Base-by-base conservation (phyloP, 1,140 invertebrate species). In the Hestina assimilis region DNA sequence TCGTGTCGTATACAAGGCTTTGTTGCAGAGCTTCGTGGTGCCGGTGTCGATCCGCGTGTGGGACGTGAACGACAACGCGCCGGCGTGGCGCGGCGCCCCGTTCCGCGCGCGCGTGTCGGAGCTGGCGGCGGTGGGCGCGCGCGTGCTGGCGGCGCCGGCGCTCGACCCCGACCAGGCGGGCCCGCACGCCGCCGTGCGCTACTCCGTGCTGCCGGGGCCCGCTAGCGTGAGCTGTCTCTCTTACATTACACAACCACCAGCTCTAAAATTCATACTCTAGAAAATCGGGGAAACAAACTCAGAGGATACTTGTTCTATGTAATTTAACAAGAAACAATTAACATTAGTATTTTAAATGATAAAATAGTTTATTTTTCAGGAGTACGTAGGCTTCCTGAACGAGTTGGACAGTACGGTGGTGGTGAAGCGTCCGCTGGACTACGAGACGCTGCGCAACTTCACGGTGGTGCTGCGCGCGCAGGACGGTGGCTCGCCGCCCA, bases 41-140 rank as follows among this genome's bases (percentile, higher is more conserved):
- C 96, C 96, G 6, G 94, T 97, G 15, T 96, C 96, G 71, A 95
- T 98, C 35, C 90, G 96, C 58, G 96, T 97, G n/a, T 96, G 93
- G 15, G 96, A 98, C 88, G 96, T 94, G 12, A 98, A 98, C 80
- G 96, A 98, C 83, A 97, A 97, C 88, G 93, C 95, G 4, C 96
- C 96, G 0, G 89, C 92, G 66, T 97, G 96, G 89, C 89, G 93
- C 21, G 95, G 95, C 54, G 93, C 94, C 3, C 95, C 95, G 4
- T 97, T 96, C 74, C 90, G 92, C 8, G 89, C 96, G 41, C 95
- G 96, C 66, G 93, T 97, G 48, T 96, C 95, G 0, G 96, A 97
- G 91, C 93, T 95, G 28, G 96, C 96, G 1, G 94, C 95, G 0
- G 90, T 94, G 0, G 96, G 96, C 0, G 94, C 95, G 0, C 90